phyloP scores from a whole-genome alignment of 1,140 invertebrate species.

The Ladona fulva region DNA sequence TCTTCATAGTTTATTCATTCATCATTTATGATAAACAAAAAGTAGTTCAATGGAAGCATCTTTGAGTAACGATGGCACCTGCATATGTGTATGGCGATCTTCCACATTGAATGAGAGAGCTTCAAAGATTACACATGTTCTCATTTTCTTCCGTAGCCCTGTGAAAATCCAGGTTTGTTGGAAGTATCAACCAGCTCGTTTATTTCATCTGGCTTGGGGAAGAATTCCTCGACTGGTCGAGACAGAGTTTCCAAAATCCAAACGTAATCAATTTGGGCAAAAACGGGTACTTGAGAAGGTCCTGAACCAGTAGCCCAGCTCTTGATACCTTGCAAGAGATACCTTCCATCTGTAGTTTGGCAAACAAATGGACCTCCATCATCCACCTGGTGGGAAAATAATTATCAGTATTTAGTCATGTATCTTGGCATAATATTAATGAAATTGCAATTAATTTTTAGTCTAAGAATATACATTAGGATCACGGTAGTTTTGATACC shows the following conservation, averaged over 20 bases:
- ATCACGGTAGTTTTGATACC: no score
- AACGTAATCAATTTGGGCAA: constrained; percentile 17
- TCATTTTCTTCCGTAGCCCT: constrained; percentile 22
- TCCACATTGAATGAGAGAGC: no score
- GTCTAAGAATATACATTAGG: no score
- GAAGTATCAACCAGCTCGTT: constrained; percentile 16
- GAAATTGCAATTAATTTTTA: no score
- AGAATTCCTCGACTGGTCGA: constrained; percentile 11
- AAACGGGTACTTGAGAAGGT: constrained; percentile 13
- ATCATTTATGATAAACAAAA: no score
- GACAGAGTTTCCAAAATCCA: constrained; percentile 18
- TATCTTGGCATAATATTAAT: no score
- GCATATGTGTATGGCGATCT: no score
- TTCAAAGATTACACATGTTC: neutral
- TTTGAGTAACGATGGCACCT: no score
- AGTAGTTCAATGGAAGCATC: no score
- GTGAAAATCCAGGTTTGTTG: constrained; percentile 22
- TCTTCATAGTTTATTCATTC: no score
- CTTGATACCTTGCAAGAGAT: constrained; percentile 62
- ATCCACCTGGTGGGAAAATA: constrained; percentile 47
- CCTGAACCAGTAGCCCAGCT: constrained; percentile 56
- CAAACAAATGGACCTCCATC: constrained; percentile 69
- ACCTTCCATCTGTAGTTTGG: constrained; percentile 53
- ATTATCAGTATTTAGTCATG: no score
- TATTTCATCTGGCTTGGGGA: neutral